A percentile compares a stretch with the other conserved stretches of the same genome.
Evolutionary conservation across 2,113 vertebrate genomes (phyloP).

Genomic region (Ctenomys sociabilis): DNA sequence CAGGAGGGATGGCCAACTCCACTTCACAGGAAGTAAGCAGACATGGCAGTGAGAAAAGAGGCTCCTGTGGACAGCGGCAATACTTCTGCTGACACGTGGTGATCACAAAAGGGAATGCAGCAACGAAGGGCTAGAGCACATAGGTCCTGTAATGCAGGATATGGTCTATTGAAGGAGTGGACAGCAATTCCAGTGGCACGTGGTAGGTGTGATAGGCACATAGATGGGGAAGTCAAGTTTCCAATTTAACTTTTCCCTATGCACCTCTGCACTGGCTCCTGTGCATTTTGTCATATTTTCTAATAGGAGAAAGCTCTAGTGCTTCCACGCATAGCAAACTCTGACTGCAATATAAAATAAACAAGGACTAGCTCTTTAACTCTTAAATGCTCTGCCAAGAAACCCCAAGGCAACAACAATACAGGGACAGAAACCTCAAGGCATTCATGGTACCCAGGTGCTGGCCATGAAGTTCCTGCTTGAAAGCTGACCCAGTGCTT

Average conservation of each 20-base stretch:
- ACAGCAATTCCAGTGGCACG: too few species aligned
- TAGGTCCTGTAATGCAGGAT: too few species aligned
- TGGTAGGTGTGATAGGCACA: too few species aligned
- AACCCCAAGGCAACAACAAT: not conserved
- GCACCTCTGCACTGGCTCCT: not conserved
- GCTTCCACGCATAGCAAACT: not conserved
- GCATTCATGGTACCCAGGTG: not conserved
- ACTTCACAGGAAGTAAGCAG: too few species aligned
- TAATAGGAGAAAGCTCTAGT: not conserved
- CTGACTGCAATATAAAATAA: not conserved
- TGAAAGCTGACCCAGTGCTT: not conserved
- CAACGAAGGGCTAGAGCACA: too few species aligned
- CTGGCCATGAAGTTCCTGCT: not conserved
- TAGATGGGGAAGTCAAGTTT: not conserved
- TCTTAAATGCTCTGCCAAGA: not conserved
- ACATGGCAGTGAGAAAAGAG: too few species aligned
- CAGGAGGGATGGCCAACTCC: too few species aligned
- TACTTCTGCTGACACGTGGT: too few species aligned
- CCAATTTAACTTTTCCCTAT: not conserved
- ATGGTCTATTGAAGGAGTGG: too few species aligned
- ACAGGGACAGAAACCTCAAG: not conserved
- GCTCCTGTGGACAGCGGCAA: too few species aligned
- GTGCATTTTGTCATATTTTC: not conserved
- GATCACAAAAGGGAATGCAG: too few species aligned
- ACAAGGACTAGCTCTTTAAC: not conserved